These are phyloP conservation scores for Phoebastria nigripes DNA, from an alignment of 2,797 vertebrate genomes.

Conservation along the genomic window DNA sequence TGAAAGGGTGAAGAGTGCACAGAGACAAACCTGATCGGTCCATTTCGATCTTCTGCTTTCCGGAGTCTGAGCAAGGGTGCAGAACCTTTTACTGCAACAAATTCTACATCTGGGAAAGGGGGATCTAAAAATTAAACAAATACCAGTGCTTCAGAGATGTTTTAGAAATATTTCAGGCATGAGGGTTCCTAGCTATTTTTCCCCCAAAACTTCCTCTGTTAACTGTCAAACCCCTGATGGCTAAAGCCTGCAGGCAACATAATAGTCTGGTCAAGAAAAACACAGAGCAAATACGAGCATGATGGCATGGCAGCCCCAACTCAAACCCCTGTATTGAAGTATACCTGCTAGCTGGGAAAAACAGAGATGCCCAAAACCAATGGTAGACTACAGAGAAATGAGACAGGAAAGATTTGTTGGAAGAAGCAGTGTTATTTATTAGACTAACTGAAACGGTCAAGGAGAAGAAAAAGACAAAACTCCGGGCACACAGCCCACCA, in stretches of 20 bases:
- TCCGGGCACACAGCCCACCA: not conserved
- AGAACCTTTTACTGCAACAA: conserved; percentile 75
- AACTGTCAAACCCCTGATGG: not conserved
- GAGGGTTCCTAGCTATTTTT: not conserved
- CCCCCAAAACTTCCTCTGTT: not conserved
- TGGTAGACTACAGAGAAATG: not conserved
- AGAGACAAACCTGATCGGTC: conserved; percentile 84
- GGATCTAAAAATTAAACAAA: conserved; percentile 75
- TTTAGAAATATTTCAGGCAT: not conserved
- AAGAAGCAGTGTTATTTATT: not conserved
- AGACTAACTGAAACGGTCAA: not conserved
- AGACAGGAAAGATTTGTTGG: not conserved
- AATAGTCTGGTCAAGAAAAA: not conserved
- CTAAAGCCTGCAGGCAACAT: not conserved
- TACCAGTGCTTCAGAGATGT: not conserved
- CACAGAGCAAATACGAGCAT: not conserved
- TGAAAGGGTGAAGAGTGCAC: not conserved
- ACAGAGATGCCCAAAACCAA: not conserved
- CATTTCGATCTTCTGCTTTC: conserved; percentile 78
- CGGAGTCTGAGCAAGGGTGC: conserved; percentile 78
- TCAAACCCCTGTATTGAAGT: not conserved
- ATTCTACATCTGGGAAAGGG: conserved; percentile 78
- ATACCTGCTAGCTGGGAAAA: not conserved
- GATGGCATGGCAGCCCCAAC: not conserved
- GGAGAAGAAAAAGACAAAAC: not conserved